phyloP scores from a whole-genome alignment of 1,140 invertebrate species.

The Drosophila lacteicornis region DNA sequence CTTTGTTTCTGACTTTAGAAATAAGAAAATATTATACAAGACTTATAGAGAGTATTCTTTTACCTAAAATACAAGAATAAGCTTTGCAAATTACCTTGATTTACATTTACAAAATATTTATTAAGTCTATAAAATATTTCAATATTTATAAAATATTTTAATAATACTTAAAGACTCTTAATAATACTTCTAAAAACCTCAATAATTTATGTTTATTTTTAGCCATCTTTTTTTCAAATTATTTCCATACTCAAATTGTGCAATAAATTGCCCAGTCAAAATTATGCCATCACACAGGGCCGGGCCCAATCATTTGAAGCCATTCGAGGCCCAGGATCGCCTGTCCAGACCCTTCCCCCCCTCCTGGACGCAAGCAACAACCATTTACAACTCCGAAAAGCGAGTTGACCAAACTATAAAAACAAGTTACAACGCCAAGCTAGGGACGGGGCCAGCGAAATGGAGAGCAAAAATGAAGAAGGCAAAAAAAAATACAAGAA shows the following conservation, averaged over 20 bases:
- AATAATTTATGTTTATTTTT: neutral
- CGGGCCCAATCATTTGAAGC: constrained; percentile 21
- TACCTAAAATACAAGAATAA: too few relatives aligned
- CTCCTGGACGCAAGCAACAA: constrained; percentile 22
- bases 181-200: neutral
- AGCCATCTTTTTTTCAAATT: neutral
- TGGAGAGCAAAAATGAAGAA: constrained; percentile 8
- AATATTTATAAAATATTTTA: neutral
- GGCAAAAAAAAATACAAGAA: constrained; percentile 35
- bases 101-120: neutral
- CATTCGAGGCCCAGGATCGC: constrained; percentile 9
- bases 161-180: neutral
- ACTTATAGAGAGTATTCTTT: too few relatives aligned
- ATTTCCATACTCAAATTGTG: neutral
- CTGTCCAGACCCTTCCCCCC: neutral
- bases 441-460: constrained; percentile 7
- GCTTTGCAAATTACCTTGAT: too few relatives aligned
- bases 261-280: constrained; percentile 7
- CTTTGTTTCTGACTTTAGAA: too few relatives aligned
- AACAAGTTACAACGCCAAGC: constrained; percentile 42
- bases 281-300: constrained; percentile 18
- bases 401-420: constrained; percentile 32
- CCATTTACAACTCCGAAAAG: constrained; percentile 36
- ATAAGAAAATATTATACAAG: too few relatives aligned
- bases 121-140: too few relatives aligned